phyloP scores from a whole-genome alignment of 2,797 vertebrate species.

The Hirundo rustica region DNA sequence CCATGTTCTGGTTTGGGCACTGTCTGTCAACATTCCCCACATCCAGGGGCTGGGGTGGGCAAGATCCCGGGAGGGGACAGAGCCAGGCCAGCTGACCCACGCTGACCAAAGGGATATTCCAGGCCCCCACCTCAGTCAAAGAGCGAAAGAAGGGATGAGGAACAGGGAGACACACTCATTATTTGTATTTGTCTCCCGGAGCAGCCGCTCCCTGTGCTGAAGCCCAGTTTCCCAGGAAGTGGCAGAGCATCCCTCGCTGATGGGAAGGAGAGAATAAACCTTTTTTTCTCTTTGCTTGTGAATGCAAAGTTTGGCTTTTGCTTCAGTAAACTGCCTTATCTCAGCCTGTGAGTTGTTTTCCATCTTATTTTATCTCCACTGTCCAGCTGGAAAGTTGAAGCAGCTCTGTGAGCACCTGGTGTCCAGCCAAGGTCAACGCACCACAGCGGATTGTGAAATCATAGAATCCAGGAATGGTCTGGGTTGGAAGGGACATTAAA shows the following conservation, averaged over 20 bases:
- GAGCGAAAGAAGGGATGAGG: rapidly evolving
- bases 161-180: rapidly evolving
- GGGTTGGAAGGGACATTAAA: neutral
- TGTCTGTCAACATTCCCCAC: neutral
- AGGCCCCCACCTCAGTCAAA: neutral
- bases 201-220: neutral
- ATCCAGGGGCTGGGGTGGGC: neutral
- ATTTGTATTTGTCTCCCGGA: neutral
- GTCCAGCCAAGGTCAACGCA: neutral
- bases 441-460: neutral
- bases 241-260: neutral
- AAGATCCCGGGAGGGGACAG: rapidly evolving
- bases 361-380: neutral
- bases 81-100: neutral
- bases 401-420: neutral
- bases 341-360: neutral
- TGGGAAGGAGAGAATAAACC: neutral
- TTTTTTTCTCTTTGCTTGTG: neutral
- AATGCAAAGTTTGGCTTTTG: neutral
- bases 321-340: neutral
- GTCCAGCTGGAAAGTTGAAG: neutral
- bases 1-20: neutral
- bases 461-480: neutral
- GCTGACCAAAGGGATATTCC: neutral
- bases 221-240: neutral